Conservation (phyloP, 2,113 vertebrate species). For the Alouatta palliata region DNA sequence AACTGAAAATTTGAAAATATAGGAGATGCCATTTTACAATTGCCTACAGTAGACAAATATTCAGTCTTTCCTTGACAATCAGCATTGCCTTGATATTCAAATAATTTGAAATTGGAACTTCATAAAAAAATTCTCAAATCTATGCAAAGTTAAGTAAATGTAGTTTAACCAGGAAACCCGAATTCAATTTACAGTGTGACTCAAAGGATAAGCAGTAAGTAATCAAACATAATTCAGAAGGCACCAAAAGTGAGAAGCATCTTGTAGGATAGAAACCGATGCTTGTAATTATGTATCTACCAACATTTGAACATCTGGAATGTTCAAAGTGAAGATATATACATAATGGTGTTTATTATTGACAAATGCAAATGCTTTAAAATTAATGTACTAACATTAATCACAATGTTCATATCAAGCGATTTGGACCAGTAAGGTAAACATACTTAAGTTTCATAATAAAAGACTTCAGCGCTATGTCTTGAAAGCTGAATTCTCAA, state of each 20-base stretch:
- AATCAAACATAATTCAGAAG: background rate
- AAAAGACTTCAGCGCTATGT: background rate
- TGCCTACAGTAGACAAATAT: background rate
- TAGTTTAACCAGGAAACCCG: background rate
- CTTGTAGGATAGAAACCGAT: background rate
- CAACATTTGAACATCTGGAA: background rate
- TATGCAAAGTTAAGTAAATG: background rate
- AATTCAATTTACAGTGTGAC: conserved; percentile 8
- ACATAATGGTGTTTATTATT: background rate
- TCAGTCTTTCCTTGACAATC: background rate
- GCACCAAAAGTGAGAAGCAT: background rate
- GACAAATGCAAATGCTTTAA: conserved; percentile 7
- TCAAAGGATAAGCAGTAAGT: background rate
- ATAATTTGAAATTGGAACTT: background rate
- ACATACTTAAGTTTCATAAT: background rate
- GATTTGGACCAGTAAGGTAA: background rate
- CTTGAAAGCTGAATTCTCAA: background rate
- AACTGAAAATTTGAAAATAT: background rate
- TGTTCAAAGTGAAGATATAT: background rate
- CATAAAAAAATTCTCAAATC: conserved; percentile 16
- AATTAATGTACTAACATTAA: background rate
- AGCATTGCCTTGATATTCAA: background rate
- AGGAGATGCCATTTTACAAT: background rate
- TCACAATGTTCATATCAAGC: conserved; percentile 2
- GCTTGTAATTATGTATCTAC: background rate